phyloP scores from a whole-genome alignment of 2,797 vertebrate genomes.

The Clarias platycephalus region DNA sequence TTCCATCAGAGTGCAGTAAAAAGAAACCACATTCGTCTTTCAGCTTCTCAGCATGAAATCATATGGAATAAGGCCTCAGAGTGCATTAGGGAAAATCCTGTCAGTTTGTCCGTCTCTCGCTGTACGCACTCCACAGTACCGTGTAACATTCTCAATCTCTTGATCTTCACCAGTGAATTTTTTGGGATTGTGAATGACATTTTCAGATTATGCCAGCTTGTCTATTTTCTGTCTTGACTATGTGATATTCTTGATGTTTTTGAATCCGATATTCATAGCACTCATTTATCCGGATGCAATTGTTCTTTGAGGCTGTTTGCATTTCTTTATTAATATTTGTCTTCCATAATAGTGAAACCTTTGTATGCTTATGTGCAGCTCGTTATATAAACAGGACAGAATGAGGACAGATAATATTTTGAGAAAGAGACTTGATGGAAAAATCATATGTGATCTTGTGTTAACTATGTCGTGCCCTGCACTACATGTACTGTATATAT shows the following conservation, averaged over 20 bases:
- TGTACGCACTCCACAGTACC: background rate
- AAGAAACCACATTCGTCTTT: background rate
- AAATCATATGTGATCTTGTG: background rate
- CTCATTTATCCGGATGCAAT: background rate
- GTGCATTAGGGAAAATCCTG: slow-evolving; percentile 27
- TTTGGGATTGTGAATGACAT: background rate
- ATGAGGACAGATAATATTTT: background rate
- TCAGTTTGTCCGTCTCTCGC: background rate
- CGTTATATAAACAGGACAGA: background rate
- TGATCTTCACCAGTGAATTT: background rate
- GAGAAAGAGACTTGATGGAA: too few species aligned
- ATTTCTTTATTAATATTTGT: slow-evolving; percentile 10
- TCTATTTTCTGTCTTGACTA: background rate
- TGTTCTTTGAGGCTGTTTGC: background rate
- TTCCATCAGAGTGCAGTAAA: background rate
- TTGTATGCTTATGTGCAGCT: background rate
- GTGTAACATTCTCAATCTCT: background rate
- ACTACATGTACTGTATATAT: too few species aligned
- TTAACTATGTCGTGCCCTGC: background rate
- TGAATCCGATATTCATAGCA: background rate
- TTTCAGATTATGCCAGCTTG: background rate
- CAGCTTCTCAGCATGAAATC: background rate
- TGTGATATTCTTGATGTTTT: background rate
- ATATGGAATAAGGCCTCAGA: background rate
- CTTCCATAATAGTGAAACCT: background rate